phyloP scores from a whole-genome alignment of 2,888 invertebrate genomes.

The Pseudeuparius sepicola region DNA sequence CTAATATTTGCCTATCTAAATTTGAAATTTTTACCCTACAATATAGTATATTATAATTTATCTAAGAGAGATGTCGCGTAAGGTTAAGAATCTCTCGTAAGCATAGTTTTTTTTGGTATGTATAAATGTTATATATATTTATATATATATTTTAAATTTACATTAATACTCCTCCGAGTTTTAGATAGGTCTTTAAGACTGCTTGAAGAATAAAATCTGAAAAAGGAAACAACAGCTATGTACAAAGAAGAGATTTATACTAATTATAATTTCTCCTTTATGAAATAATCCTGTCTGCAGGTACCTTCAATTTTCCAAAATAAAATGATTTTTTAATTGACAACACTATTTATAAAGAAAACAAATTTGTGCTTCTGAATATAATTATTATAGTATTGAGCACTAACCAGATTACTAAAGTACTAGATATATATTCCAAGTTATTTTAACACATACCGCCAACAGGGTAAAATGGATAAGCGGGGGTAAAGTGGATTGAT shows the following conservation, averaged over 20 bases:
- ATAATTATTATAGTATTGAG: no score
- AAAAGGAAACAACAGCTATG: conserved; percentile 35
- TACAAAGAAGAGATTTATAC: conserved; percentile 36
- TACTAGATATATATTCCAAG: no score
- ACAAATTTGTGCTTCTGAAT: no score
- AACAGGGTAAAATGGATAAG: no score
- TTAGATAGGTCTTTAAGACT: no score
- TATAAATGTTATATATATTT: conserved; percentile 31
- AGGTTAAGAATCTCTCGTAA: conserved; percentile 24
- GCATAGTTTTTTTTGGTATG: conserved; percentile 22
- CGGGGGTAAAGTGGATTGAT: no score
- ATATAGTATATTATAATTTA: no score
- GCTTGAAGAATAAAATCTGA: conserved; percentile 37
- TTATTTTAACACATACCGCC: no score
- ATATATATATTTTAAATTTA: conserved; percentile 32
- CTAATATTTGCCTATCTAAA: conserved; percentile 28
- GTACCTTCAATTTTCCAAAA: conserved; percentile 27
- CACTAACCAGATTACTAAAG: no score
- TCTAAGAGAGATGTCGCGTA: conserved; percentile 23
- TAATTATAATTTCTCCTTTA: conserved; percentile 23
- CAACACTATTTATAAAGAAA: no score
- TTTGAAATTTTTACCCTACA: conserved; percentile 24
- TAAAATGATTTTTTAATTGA: no score
- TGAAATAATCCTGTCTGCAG: conserved; percentile 34
- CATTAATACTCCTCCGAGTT: conserved; percentile 30